Percentiles rank a stretch among this genome's conserved stretches.
Conservation (phyloP, 2,888 invertebrate genomes). For the Caenorhabditis virilis region DNA sequence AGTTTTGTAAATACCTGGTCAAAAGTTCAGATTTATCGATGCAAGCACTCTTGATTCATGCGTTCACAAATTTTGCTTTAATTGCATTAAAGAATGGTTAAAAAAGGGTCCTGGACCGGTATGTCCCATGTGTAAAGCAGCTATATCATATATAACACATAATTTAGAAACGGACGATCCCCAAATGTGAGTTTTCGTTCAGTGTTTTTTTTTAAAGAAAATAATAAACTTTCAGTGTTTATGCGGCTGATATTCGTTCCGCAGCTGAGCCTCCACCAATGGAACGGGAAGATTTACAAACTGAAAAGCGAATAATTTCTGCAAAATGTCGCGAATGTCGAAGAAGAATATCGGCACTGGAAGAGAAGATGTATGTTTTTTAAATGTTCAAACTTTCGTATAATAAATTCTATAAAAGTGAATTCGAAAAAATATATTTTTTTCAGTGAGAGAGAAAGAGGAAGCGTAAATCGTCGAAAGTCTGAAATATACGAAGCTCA, state of each 20-base stretch:
- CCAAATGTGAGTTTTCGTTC: no score
- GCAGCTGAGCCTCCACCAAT: not conserved
- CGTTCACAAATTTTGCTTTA: constrained; percentile 35
- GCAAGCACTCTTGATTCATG: constrained; percentile 25
- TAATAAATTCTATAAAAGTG: no score
- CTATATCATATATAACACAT: constrained; percentile 7
- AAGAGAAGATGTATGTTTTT: not conserved
- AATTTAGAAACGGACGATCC: not conserved
- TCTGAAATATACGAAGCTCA: no score
- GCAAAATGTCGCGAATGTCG: not conserved
- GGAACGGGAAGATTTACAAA: not conserved
- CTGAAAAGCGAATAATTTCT: not conserved
- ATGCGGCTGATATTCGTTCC: not conserved
- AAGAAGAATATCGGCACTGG: not conserved
- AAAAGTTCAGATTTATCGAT: constrained; percentile 20
- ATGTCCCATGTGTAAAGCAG: constrained; percentile 34
- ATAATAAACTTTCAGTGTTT: not conserved
- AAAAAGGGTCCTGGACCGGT: constrained; percentile 10
- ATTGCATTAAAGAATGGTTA: constrained; percentile 36
- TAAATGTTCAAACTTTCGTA: no score
- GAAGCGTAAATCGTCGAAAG: no score
- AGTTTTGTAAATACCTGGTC: not conserved
- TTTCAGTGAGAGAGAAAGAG: not conserved
- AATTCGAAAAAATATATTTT: not conserved
- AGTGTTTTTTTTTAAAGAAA: not conserved